Conservation (phyloP, 2,113 vertebrate species). For the Pseudorasbora parva region DNA sequence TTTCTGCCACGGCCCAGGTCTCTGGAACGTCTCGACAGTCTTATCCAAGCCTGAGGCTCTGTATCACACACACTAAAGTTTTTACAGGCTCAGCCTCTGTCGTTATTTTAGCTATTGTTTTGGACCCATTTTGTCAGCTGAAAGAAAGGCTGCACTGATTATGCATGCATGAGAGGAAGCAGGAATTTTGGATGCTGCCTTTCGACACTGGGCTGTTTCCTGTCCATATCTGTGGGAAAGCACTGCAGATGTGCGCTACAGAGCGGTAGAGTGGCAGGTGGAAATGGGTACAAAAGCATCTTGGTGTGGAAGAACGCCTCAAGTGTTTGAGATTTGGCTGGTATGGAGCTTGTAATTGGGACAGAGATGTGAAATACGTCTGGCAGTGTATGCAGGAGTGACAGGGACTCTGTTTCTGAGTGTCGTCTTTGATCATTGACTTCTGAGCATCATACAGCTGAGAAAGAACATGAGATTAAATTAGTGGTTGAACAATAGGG, state of each 20-base stretch:
- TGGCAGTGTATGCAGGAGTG: background rate
- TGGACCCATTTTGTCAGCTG: background rate
- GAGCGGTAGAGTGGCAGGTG: slow-evolving; percentile 18
- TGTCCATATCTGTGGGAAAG: slow-evolving; percentile 3
- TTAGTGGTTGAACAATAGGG: background rate
- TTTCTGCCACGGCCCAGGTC: background rate
- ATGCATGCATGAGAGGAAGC: slow-evolving; percentile 30
- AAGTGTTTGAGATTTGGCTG: slow-evolving; percentile 17
- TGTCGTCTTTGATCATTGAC: slow-evolving; percentile 30
- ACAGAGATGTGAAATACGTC: slow-evolving; percentile 33
- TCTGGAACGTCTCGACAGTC: background rate
- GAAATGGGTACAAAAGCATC: background rate
- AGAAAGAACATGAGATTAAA: background rate
- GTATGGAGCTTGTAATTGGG: slow-evolving; percentile 45
- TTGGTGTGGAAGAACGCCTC: background rate
- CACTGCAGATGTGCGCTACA: slow-evolving; percentile 26
- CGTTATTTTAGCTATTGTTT: slow-evolving; percentile 13
- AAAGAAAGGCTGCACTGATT: slow-evolving; percentile 8
- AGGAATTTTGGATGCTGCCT: background rate
- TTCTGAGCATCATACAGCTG: background rate
- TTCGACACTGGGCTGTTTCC: slow-evolving; percentile 24
- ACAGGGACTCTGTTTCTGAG: background rate
- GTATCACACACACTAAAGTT: background rate
- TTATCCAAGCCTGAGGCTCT: background rate
- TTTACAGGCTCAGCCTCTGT: background rate